phyloP scores from a whole-genome alignment of 2,888 invertebrate genomes.

The Octodonta nipae region DNA sequence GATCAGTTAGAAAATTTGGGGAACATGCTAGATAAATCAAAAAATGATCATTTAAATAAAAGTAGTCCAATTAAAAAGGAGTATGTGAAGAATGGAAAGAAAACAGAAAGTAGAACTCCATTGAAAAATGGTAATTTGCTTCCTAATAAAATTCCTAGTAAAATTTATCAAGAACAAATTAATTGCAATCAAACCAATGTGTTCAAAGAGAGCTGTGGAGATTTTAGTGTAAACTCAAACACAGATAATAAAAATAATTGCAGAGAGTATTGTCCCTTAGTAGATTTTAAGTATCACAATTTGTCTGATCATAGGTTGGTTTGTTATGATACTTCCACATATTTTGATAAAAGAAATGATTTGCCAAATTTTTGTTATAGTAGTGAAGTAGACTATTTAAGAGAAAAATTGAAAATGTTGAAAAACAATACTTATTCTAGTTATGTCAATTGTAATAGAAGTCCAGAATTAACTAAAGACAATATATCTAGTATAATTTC shows the following conservation, averaged over 20 bases:
- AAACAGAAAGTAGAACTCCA: constrained; percentile 5
- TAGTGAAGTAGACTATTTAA: constrained; percentile 27
- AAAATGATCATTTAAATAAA: constrained; percentile 8
- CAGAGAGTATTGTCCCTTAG: constrained; percentile 16
- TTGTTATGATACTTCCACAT: constrained; percentile 29
- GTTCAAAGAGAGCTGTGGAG: background rate
- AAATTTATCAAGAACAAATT: constrained; percentile 6
- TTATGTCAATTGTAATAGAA: too few species aligned
- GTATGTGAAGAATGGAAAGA: constrained; percentile 7
- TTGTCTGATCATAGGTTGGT: constrained; percentile 13
- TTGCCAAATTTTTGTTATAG: constrained; percentile 23
- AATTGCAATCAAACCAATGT: constrained; percentile 3
- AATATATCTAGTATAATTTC: too few species aligned
- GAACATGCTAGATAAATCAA: constrained; percentile 16
- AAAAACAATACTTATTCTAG: constrained; percentile 17
- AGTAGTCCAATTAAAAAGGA: constrained; percentile 9
- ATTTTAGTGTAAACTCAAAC: constrained; percentile 1
- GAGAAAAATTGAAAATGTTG: constrained; percentile 26
- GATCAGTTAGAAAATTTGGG: constrained; percentile 17
- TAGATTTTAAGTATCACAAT: constrained; percentile 16
- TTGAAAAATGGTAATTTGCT: constrained; percentile 6
- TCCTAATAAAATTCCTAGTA: constrained; percentile 6
- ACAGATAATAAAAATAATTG: constrained; percentile 8
- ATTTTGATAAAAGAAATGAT: constrained; percentile 28
- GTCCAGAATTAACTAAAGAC: too few species aligned